These are phyloP conservation scores for Pasiphila rectangulata DNA, from an alignment of 2,888 invertebrate species.

Conservation along the genomic window DNA sequence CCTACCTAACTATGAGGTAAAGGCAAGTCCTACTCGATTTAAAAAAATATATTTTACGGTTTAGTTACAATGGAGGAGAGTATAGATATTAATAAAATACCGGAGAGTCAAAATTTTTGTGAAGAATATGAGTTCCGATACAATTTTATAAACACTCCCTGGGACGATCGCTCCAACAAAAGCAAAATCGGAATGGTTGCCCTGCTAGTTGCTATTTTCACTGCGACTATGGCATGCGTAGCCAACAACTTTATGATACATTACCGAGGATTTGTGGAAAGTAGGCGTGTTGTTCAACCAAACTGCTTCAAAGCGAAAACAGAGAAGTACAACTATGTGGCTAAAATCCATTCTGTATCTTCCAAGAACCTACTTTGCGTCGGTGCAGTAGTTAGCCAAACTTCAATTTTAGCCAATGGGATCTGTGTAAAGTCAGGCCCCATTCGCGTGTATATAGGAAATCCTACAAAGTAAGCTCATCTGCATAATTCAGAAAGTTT, in stretches of 20 bases:
- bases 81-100: constrained; percentile 47
- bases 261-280: constrained; percentile 41
- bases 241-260: constrained; percentile 55
- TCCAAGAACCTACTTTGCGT: constrained; percentile 60
- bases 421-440: constrained; percentile 60
- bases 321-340: constrained; percentile 54
- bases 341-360: constrained; percentile 56
- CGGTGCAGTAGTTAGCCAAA: constrained; percentile 57
- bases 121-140: constrained; percentile 50
- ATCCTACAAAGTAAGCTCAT: constrained; percentile 48
- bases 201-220: constrained; percentile 54
- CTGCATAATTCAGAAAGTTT: constrained; percentile 3
- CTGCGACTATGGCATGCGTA: constrained; percentile 49
- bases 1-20: too few relatives aligned
- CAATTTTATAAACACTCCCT: constrained; percentile 62
- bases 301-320: constrained; percentile 57
- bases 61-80: constrained; percentile 38
- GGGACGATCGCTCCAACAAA: constrained; percentile 60
- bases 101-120: constrained; percentile 38
- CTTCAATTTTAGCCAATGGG: constrained; percentile 55
- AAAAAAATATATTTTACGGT: too few relatives aligned
- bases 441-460: constrained; percentile 55
- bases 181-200: constrained; percentile 59
- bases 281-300: constrained; percentile 37
- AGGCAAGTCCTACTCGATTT: constrained; percentile 19